Conservation (phyloP, 2,113 vertebrate species). For the Zapornia atra region DNA sequence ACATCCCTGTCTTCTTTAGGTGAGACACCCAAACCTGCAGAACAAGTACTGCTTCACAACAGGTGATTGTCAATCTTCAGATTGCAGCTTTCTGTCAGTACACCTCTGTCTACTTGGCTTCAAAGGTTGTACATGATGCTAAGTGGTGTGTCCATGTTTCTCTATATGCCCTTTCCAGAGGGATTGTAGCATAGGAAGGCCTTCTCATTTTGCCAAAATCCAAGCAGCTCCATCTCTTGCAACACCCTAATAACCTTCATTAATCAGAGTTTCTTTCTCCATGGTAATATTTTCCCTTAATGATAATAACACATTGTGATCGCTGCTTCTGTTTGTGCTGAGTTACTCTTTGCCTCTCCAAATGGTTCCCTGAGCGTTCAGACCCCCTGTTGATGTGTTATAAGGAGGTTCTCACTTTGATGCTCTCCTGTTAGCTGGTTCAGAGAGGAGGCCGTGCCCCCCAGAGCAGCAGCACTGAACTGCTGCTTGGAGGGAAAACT, state of each 20-base stretch:
- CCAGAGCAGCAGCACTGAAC: not conserved
- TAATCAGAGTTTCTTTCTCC: not conserved
- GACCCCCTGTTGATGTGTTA: not conserved
- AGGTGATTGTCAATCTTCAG: not conserved
- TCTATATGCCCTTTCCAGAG: not conserved
- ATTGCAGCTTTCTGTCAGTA: not conserved
- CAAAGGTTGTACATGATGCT: not conserved
- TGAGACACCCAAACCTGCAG: not conserved
- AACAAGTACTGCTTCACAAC: not conserved
- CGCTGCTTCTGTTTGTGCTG: not conserved
- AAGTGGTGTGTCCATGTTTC: not conserved
- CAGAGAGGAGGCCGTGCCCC: not conserved
- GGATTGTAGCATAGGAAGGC: not conserved
- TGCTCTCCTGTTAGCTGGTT: not conserved
- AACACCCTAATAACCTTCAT: not conserved
- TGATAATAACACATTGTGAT: fast-evolving
- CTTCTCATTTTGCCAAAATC: not conserved
- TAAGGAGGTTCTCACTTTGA: not conserved
- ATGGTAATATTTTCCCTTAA: not conserved
- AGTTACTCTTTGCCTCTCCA: not conserved
- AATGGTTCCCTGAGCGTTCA: not conserved
- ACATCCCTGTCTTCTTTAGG: not conserved
- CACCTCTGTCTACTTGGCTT: not conserved
- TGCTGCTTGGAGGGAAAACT: not conserved
- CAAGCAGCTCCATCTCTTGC: not conserved